Evolutionary conservation across 2,797 vertebrate species (phyloP).

Genomic region (Crocodylus rhombifer): DNA sequence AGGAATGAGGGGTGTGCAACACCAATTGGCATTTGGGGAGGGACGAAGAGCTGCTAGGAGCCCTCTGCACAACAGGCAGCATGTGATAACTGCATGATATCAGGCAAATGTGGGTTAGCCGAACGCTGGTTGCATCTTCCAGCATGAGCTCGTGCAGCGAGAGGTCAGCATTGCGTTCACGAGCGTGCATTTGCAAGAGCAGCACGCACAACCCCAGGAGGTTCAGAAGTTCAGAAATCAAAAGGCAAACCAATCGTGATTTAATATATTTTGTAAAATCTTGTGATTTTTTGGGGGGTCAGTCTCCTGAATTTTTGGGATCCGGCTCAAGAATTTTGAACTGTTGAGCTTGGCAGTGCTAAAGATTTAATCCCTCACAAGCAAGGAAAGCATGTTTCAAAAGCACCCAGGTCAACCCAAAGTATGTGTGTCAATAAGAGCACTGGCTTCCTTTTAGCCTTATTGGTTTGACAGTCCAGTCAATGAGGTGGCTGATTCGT

Average conservation of each 20-base stretch:
- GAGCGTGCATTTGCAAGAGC: not conserved
- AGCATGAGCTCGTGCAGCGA: not conserved
- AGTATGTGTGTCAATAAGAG: not conserved
- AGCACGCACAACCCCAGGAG: not conserved
- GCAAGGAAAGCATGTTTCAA: not conserved
- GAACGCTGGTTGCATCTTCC: not conserved
- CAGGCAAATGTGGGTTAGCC: not conserved
- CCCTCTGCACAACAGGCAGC: not conserved
- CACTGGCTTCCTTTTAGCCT: not conserved
- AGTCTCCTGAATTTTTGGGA: fast-evolving
- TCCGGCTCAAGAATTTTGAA: not conserved
- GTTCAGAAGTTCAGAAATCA: fast-evolving
- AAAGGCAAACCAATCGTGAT: not conserved
- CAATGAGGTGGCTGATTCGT: not conserved
- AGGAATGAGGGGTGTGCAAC: not conserved
- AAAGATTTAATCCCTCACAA: not conserved
- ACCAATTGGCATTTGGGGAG: not conserved
- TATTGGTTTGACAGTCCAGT: not conserved
- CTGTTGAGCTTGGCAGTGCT: not conserved
- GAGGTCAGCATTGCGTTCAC: not conserved
- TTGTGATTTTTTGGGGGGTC: not conserved
- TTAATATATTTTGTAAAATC: not conserved
- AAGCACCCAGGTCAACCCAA: no score
- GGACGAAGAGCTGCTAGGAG: not conserved
- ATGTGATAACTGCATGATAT: not conserved